phyloP scores from a whole-genome alignment of 2,113 vertebrate genomes.

The Centrocercus urophasianus region DNA sequence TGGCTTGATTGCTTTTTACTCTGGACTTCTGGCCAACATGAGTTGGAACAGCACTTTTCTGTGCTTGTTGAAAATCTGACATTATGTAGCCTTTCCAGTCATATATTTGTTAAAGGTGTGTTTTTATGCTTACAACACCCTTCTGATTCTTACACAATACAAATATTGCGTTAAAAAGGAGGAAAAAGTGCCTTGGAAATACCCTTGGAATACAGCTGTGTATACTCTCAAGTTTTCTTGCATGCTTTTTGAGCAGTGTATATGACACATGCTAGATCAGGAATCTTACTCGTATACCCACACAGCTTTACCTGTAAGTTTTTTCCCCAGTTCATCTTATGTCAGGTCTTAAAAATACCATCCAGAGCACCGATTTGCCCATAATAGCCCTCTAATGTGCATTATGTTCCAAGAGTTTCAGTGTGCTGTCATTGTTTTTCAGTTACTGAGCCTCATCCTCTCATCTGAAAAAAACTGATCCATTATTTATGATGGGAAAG shows the following conservation, averaged over 20 bases:
- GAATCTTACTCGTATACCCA: not conserved
- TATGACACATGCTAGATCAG: not conserved
- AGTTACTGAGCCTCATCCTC: not conserved
- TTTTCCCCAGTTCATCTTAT: not conserved
- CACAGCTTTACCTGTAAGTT: not conserved
- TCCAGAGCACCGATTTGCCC: not conserved
- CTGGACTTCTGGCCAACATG: not conserved
- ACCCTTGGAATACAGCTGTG: not conserved
- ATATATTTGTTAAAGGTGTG: not conserved
- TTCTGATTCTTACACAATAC: not conserved
- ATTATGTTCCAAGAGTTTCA: not conserved
- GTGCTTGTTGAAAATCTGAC: not conserved
- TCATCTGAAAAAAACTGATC: not conserved
- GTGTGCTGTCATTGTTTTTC: not conserved
- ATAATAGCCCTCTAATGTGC: not conserved
- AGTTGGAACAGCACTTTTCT: not conserved
- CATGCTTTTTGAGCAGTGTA: not conserved
- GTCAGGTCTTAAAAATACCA: not conserved
- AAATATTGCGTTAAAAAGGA: not conserved
- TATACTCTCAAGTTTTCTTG: not conserved
- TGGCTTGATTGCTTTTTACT: not conserved
- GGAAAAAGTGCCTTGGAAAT: not conserved
- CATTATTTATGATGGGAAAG: not conserved
- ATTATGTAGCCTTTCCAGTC: not conserved
- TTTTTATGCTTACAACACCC: not conserved